Evolutionary conservation across 2,888 invertebrate species (phyloP).

Genomic region (Dinocampus coccinellae): DNA sequence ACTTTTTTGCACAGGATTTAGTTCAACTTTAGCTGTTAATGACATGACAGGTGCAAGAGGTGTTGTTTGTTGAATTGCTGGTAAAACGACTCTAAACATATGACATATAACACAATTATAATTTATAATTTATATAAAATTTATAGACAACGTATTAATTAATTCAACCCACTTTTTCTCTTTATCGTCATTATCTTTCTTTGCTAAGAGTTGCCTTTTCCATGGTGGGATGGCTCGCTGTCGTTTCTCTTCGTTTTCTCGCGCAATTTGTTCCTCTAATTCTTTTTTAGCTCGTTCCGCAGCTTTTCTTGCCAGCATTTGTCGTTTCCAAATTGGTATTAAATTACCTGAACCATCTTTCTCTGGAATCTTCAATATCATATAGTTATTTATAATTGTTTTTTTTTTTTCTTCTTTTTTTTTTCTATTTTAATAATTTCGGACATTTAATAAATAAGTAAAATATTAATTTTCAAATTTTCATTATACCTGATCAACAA

Average conservation of each 20-base stretch:
- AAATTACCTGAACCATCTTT: slow-evolving; percentile 88
- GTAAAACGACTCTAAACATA: slow-evolving; percentile 43
- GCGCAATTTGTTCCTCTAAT: slow-evolving; percentile 85
- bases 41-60: slow-evolving; percentile 34
- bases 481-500: slow-evolving; percentile 86
- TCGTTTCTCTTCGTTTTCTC: slow-evolving; percentile 87
- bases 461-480: neutral
- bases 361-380: slow-evolving; percentile 82
- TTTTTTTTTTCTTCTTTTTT: too few relatives aligned
- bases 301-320: slow-evolving; percentile 94
- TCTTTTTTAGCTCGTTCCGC: slow-evolving; percentile 94
- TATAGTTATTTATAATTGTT: too few relatives aligned
- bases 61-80: slow-evolving; percentile 33
- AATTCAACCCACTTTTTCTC: slow-evolving; percentile 76
- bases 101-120: neutral
- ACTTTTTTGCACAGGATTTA: slow-evolving; percentile 47
- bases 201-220: slow-evolving; percentile 90
- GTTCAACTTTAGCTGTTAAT: slow-evolving; percentile 48
- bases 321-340: slow-evolving; percentile 95
- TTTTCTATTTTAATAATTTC: neutral
- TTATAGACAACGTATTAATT: neutral
- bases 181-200: slow-evolving; percentile 82
- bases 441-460: neutral
- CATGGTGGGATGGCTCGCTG: slow-evolving; percentile 92
- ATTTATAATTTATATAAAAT: neutral